These are phyloP conservation scores for Cirrhinus molitorella DNA, from an alignment of 2,797 vertebrate species.

Conservation along the genomic window DNA sequence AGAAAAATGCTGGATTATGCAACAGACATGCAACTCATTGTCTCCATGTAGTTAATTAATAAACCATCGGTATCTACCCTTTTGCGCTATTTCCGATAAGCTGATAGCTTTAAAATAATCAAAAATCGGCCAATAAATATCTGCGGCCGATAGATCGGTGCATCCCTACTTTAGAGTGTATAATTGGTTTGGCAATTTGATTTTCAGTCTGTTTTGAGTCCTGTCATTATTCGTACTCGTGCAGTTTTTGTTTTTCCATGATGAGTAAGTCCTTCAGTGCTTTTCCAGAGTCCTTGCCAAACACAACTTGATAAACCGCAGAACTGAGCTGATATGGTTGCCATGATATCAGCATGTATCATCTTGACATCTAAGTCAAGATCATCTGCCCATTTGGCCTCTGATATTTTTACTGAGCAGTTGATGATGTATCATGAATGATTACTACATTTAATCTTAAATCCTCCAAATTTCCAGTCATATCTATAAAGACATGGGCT, in stretches of 20 bases:
- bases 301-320: conserved; percentile 45
- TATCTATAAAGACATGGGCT: neutral
- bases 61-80: no score
- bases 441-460: neutral
- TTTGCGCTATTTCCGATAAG: no score
- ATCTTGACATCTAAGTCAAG: conserved; percentile 64
- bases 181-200: neutral
- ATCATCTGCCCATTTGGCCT: conserved; percentile 30
- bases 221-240: neutral
- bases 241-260: neutral
- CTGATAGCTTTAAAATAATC: no score
- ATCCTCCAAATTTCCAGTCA: neutral
- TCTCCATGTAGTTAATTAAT: no score
- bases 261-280: conserved; percentile 25
- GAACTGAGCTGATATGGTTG: conserved; percentile 60
- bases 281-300: conserved; percentile 34
- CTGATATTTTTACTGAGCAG: neutral
- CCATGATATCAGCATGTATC: conserved; percentile 70
- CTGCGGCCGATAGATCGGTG: no score
- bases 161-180: neutral
- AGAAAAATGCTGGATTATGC: no score
- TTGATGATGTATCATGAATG: neutral
- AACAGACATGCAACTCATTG: no score
- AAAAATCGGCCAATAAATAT: no score
- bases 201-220: neutral